Evolutionary conservation across 2,888 invertebrate species (phyloP).

Genomic region (Lepeophtheirus nordmannii): DNA sequence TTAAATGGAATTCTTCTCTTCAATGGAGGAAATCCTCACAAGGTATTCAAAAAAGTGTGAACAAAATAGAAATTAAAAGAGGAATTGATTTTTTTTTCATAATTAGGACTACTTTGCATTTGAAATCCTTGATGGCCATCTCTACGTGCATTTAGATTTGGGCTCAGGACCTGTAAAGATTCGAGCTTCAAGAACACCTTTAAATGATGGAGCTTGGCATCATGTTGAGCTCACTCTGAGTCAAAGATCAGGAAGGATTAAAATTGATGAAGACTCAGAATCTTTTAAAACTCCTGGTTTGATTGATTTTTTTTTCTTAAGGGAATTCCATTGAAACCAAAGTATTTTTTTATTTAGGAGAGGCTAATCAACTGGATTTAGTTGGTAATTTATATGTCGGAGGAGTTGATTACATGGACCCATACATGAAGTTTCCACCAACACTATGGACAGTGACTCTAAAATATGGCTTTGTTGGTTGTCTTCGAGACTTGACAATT

Average conservation of each 20-base stretch:
- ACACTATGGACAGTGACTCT: slow-evolving; percentile 71
- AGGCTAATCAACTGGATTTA: slow-evolving; percentile 69
- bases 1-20: slow-evolving; percentile 83
- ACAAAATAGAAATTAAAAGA: background rate
- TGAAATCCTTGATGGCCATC: slow-evolving; percentile 80
- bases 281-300: slow-evolving; percentile 73
- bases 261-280: slow-evolving; percentile 72
- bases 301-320: background rate
- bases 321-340: too few species aligned
- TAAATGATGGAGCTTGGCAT: slow-evolving; percentile 87
- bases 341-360: slow-evolving; percentile 50
- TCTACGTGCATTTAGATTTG: slow-evolving; percentile 76
- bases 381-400: slow-evolving; percentile 77
- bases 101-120: slow-evolving; percentile 82
- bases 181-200: slow-evolving; percentile 52
- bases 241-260: slow-evolving; percentile 66
- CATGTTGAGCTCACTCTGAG: slow-evolving; percentile 66
- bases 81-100: slow-evolving; percentile 22
- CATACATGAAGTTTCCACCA: slow-evolving; percentile 14
- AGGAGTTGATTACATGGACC: slow-evolving; percentile 44
- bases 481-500: slow-evolving; percentile 70
- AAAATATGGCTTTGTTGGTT: slow-evolving; percentile 81
- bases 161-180: slow-evolving; percentile 79
- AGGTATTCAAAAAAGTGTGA: slow-evolving; percentile 3
- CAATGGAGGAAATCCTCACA: slow-evolving; percentile 44